Evolutionary conservation across 1,140 invertebrate species (phyloP), one percentile per base, ranked within the genome.

Genomic region (Chironomus tepperi): DNA sequence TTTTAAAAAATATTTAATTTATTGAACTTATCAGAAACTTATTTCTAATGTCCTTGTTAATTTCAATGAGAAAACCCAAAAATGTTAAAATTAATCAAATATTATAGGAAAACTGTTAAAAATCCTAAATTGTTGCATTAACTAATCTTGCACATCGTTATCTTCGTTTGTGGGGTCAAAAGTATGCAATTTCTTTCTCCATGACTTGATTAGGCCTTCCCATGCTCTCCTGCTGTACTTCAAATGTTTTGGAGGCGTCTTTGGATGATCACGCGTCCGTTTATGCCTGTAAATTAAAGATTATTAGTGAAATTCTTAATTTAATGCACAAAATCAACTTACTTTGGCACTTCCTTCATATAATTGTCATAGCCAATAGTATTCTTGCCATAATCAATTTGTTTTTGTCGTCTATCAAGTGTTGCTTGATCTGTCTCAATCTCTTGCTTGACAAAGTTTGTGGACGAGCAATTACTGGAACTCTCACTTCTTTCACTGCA

Each of bases 351-450:
- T 76, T 85, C 76, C 78, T 87, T 83, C 1, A 86, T 79, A 77
- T 96, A 98, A 82, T 88, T 89, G 74, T 92, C 88, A 83, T 98
- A 98, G 57, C 92, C 93, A 76, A 90, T 82, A 10, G 95, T 97
- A 80, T 96, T 96, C 85, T 97, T 97, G 19, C 96, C 96, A 85
- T 94, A 97, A 81, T 97, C 93, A 81, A 98, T 95, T 83, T 96
- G 93, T 83, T 97, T 97, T 79, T 96, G 93, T 74, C 95, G 86
- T 75, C 95, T 87, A 43, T 86, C 81, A 75, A 98, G 80, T 9
- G 93, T 82, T 18, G 76, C 82, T 15, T 88, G 85, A 85, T 97
- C 93, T 43, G 86, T 89, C 84, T 96, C 93, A 77, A 88, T 81
- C 77, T 89, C 87, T 34, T 81, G 75, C 7, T 79, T 1, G 79